Conservation (phyloP, 1,140 invertebrate species). For the Drosophila lowei region DNA sequence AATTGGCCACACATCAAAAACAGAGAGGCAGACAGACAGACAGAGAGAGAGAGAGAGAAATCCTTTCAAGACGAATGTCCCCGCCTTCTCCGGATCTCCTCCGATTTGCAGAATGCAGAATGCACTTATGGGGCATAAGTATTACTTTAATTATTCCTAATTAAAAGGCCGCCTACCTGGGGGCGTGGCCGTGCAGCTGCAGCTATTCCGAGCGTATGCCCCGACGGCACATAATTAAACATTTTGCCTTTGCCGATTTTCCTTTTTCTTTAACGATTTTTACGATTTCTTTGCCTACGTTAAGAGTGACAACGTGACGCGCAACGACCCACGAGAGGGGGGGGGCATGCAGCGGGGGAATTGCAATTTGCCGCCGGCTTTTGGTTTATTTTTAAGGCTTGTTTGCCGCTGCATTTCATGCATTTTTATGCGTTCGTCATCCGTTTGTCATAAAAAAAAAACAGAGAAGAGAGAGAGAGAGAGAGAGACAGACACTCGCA, state of each 20-base stretch:
- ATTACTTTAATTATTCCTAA: constrained; percentile 75
- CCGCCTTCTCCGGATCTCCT: constrained; percentile 3
- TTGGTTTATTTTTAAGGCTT: constrained; percentile 78
- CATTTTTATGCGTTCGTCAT: constrained; percentile 81
- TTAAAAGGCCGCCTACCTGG: constrained; percentile 44
- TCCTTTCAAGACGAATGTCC: constrained; percentile 68
- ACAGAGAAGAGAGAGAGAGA: constrained; percentile 19
- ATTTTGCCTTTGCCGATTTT: constrained; percentile 38
- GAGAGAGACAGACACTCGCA: too few species aligned
- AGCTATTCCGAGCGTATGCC: constrained; percentile 33
- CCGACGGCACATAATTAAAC: constrained; percentile 65
- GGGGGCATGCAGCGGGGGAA: background rate
- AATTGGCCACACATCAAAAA: constrained; percentile 76
- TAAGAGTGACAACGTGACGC: constrained; percentile 74
- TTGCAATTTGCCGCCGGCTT: constrained; percentile 65
- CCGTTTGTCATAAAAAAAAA: constrained; percentile 76
- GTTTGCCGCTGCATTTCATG: constrained; percentile 75
- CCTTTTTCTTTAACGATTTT: constrained; percentile 34
- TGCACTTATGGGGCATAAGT: constrained; percentile 63
- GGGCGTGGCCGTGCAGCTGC: constrained; percentile 58
- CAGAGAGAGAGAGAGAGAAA: constrained; percentile 20
- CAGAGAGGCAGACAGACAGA: background rate
- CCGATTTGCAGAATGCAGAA: constrained; percentile 28
- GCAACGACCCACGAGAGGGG: constrained; percentile 11
- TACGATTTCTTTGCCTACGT: constrained; percentile 73